Conservation (phyloP, 2,797 vertebrate species). For the Tokudaia tokunoshimensis region DNA sequence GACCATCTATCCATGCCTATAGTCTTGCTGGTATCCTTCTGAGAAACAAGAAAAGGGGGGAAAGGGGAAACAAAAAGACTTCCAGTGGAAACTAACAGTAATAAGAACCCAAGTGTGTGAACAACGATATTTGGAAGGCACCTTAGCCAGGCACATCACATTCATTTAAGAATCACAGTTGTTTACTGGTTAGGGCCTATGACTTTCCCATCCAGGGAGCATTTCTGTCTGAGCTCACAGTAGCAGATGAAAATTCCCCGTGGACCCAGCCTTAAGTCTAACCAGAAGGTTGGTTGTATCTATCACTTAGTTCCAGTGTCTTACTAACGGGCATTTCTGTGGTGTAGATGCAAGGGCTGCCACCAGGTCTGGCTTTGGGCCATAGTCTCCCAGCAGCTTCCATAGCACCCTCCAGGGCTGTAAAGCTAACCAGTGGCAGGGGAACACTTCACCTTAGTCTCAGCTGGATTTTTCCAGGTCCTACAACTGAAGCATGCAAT, state of each 20-base stretch:
- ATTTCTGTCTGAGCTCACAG: not conserved
- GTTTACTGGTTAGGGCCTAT: not conserved
- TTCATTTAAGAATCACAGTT: no score
- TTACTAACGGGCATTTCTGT: not conserved
- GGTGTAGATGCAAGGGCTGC: not conserved
- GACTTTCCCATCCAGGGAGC: not conserved
- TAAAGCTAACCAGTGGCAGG: not conserved
- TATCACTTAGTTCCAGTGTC: not conserved
- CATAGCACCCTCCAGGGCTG: not conserved
- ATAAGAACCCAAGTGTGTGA: not conserved
- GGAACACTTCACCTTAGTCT: not conserved
- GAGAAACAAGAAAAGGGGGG: not conserved
- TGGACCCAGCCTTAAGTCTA: not conserved
- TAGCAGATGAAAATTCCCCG: not conserved
- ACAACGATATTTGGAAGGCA: not conserved
- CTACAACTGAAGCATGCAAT: not conserved
- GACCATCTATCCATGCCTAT: not conserved
- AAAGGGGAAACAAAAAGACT: not conserved
- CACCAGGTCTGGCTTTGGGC: not conserved
- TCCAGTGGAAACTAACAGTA: not conserved
- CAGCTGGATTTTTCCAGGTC: not conserved
- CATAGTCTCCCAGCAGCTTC: not conserved
- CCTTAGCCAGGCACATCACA: not conserved
- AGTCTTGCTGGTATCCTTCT: not conserved
- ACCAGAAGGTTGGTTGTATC: not conserved